Conservation (phyloP, 2,113 vertebrate species). For the Emydura subglobosa region DNA sequence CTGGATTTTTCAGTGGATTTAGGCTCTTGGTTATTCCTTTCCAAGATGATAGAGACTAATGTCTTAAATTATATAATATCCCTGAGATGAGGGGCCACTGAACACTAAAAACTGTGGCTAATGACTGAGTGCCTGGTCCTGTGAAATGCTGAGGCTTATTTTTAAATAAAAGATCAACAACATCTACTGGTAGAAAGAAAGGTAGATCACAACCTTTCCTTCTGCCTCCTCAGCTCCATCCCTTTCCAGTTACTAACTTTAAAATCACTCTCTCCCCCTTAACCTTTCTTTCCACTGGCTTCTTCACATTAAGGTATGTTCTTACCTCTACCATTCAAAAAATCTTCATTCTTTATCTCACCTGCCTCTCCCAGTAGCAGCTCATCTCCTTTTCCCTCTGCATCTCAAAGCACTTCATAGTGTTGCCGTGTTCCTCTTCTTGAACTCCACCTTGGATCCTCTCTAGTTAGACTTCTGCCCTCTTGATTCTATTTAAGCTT, state of each 20-base stretch:
- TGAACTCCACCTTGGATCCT: background rate
- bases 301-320: background rate
- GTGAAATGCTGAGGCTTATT: background rate
- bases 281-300: background rate
- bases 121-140: background rate
- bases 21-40: background rate
- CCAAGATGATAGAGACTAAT: background rate
- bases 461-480: background rate
- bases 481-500: background rate
- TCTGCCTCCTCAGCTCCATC: background rate
- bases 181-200: background rate
- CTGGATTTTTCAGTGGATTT: background rate
- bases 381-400: background rate
- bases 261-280: background rate
- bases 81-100: background rate
- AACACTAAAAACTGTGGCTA: background rate
- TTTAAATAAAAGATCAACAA: background rate
- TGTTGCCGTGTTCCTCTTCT: background rate
- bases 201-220: background rate
- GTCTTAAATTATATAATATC: no score
- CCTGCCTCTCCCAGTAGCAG: background rate
- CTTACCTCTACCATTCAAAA: background rate
- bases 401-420: background rate
- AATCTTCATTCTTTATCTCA: background rate
- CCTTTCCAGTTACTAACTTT: background rate